Base-by-base conservation (phyloP, 2,888 invertebrate species). In the Lithophane semibrunnea region DNA sequence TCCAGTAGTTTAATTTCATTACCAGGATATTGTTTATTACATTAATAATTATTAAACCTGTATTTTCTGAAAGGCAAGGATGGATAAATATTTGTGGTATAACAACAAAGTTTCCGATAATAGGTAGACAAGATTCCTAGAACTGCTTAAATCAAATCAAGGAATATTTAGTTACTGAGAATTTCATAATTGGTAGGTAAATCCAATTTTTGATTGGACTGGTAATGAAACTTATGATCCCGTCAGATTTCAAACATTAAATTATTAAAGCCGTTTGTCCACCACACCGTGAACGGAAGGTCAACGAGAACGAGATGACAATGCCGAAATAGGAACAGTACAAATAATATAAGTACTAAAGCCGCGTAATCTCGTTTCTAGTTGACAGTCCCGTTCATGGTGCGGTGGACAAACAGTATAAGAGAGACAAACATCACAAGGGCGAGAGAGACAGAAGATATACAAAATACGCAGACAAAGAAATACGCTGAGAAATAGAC, bases 1-100 rank as follows among this genome's bases (percentile, higher is more conserved):
- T 44, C 65, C 3, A 61, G 21, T 60, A 44, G 16, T 70, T 56
- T 69, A 54, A 52, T 13, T 79, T 37, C 13, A 52, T 61, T 79
- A 70, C 10, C 24, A 42, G 12, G 42, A n/a, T 9, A 47, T 71
- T 61, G 49, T 61, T 66, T 44, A 68, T 29, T n/a, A 29, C n/a
- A 49, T 60, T 29, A 60, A 65, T 66, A 21, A 66, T 44, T 44
- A 56, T 79, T 69, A 7, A n/a, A 37, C 13, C 16, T 4, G 42
- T 37, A 52, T 77, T 49, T 13, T 47, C 21, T 44, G 16, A 58
- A 77, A 8, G 2, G 56, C 24, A 24, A 44, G 8, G 44, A 1
- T n/a, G 13, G 3, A 21, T 69, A 37, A 67, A 63, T 77, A 77
- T 21, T 29, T 63, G n/a, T 44, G 56, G 24, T 63, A 18, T 60